Conservation (phyloP, 2,888 invertebrate genomes). For the Leucophenga montana region DNA sequence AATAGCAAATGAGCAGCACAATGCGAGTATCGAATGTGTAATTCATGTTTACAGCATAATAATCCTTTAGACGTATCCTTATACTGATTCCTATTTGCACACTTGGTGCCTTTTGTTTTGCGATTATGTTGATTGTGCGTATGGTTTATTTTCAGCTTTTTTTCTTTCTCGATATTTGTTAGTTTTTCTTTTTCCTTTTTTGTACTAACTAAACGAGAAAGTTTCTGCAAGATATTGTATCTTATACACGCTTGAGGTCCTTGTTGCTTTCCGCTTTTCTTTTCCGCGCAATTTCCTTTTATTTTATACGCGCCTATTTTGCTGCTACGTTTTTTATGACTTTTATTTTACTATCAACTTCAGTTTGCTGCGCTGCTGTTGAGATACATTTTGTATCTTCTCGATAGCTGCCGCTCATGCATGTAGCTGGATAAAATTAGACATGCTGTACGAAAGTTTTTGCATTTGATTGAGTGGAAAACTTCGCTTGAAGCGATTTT, state of each 20-base stretch:
- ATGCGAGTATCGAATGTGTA: constrained; percentile 68
- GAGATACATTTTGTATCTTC: not conserved
- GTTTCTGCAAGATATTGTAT: not conserved
- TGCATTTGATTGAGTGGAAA: constrained; percentile 4
- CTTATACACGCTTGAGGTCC: not conserved
- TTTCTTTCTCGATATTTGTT: not conserved
- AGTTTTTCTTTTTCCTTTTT: not conserved
- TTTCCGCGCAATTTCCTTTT: too few relatives aligned
- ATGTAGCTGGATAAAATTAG: not conserved
- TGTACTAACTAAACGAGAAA: not conserved
- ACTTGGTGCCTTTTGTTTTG: not conserved
- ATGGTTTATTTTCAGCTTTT: not conserved
- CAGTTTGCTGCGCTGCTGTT: not conserved
- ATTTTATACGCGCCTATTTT: not conserved
- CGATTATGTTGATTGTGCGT: not conserved
- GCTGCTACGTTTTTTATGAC: not conserved
- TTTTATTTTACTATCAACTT: not conserved
- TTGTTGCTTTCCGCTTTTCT: too few relatives aligned
- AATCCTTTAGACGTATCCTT: constrained; percentile 42
- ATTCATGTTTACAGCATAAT: constrained; percentile 73
- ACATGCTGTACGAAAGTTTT: constrained; percentile 1
- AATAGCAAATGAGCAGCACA: constrained; percentile 67
- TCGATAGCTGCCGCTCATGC: not conserved
- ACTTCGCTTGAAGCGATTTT: not conserved
- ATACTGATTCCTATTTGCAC: not conserved